Percentiles rank a stretch among this genome's conserved stretches.
These are phyloP conservation scores for Corythornis leucogaster DNA, from an alignment of 2,797 vertebrate genomes.

Conservation along the genomic window DNA sequence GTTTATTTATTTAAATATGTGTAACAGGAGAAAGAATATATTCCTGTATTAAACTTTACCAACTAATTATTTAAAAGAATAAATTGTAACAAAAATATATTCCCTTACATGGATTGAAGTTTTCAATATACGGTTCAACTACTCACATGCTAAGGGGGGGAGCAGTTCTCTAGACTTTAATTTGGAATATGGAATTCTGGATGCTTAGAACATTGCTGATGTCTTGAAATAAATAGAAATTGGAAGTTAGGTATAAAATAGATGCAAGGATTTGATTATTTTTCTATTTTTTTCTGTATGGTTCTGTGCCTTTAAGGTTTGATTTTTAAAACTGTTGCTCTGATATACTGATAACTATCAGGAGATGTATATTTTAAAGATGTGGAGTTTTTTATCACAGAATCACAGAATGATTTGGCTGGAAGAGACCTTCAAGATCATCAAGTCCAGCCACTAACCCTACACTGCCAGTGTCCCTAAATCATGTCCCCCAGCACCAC, in stretches of 20 bases:
- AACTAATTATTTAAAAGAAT: background rate
- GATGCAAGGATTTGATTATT: background rate
- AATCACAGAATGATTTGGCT: too few relatives aligned
- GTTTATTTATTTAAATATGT: background rate
- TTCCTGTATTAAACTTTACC: background rate
- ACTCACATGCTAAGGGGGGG: background rate
- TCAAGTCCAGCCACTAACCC: too few relatives aligned
- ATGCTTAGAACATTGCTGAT: background rate
- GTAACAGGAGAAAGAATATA: background rate
- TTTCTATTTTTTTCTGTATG: background rate
- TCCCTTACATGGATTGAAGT: background rate
- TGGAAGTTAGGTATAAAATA: background rate
- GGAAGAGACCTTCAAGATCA: too few relatives aligned
- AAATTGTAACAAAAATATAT: background rate
- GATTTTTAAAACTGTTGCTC: background rate
- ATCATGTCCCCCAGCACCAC: too few relatives aligned
- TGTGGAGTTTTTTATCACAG: background rate
- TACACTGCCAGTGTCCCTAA: too few relatives aligned
- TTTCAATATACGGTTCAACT: background rate
- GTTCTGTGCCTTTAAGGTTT: background rate
- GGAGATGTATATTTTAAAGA: background rate
- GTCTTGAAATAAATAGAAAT: background rate
- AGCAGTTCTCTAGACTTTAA: background rate
- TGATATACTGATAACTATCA: too few relatives aligned
- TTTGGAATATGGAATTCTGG: background rate